A percentile compares a stretch with the other conserved stretches of the same genome.
These are phyloP conservation scores for Phrynocephalus versicolor DNA, from an alignment of 2,113 vertebrate species.

Conservation along the genomic window DNA sequence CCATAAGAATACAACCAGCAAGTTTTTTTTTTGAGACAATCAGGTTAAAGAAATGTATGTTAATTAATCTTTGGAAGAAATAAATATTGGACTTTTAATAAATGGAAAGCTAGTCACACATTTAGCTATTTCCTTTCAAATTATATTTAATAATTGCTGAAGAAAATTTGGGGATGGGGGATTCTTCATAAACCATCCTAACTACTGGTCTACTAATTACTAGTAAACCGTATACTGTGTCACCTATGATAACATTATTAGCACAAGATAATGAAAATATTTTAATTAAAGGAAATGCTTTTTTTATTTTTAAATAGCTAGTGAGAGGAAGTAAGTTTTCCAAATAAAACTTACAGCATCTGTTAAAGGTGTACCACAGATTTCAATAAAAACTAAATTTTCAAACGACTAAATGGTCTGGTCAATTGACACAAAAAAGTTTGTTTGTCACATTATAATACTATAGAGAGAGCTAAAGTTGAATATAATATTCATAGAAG, in stretches of 20 bases:
- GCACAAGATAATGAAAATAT: neutral
- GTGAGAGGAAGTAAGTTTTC: slow-evolving; percentile 11
- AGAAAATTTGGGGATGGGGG: neutral
- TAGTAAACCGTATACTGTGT: neutral
- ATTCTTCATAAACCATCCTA: slow-evolving; percentile 3
- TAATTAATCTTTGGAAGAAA: neutral
- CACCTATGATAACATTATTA: neutral
- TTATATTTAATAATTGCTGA: neutral
- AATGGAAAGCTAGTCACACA: slow-evolving; percentile 6
- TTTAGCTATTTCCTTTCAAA: slow-evolving; percentile 15
- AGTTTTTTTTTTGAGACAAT: neutral
- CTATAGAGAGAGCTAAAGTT: neutral
- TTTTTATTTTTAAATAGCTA: slow-evolving; percentile 4
- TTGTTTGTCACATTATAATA: neutral
- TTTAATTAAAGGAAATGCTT: slow-evolving; percentile 12
- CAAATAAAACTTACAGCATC: neutral
- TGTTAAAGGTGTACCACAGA: neutral
- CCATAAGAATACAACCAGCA: neutral
- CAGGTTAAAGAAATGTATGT: neutral
- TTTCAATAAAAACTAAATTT: neutral
- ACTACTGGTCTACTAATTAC: slow-evolving; percentile 18
- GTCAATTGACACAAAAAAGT: neutral
- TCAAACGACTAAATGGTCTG: neutral
- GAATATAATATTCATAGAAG: neutral
- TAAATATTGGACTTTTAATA: neutral